These are phyloP conservation scores for Micoletzkya japonica DNA, from an alignment of 2,888 invertebrate species.

Conservation along the genomic window DNA sequence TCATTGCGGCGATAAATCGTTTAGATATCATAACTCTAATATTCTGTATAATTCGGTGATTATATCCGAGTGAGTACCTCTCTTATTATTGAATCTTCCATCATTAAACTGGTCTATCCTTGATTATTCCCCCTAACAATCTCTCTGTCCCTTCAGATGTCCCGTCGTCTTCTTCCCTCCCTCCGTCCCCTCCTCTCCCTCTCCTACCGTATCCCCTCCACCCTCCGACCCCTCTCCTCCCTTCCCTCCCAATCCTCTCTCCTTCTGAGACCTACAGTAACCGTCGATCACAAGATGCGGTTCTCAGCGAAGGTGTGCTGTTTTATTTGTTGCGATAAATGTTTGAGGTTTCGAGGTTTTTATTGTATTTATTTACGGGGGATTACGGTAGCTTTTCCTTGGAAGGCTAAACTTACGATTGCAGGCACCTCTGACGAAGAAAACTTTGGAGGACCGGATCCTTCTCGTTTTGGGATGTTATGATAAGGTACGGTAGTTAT, in stretches of 20 bases:
- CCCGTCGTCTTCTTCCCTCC: slow-evolving; percentile 18
- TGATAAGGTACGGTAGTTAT: slow-evolving; percentile 75
- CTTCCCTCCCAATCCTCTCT: background rate
- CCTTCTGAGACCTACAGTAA: no score
- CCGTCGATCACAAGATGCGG: slow-evolving; percentile 17
- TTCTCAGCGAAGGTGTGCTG: slow-evolving; percentile 24
- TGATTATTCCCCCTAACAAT: background rate
- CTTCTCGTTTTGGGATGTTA: slow-evolving; percentile 92
- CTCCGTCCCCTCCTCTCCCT: slow-evolving; percentile 19
- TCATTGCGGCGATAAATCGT: no score
- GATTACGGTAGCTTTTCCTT: background rate
- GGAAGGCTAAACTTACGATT: background rate
- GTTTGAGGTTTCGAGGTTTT: no score
- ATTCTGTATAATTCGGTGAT: no score
- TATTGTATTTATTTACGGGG: no score
- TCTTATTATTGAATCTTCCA: no score
- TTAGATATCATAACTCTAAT: no score
- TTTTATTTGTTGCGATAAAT: background rate
- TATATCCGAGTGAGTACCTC: no score
- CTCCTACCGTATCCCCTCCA: slow-evolving; percentile 5
- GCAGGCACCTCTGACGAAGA: slow-evolving; percentile 70
- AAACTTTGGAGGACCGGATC: slow-evolving; percentile 84
- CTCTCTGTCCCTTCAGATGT: slow-evolving; percentile 9
- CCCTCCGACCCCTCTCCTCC: slow-evolving; percentile 15
- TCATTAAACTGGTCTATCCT: slow-evolving; percentile 4